These are phyloP conservation scores for Microcebus tavaratra DNA, from an alignment of 2,113 vertebrate species.

Conservation along the genomic window DNA sequence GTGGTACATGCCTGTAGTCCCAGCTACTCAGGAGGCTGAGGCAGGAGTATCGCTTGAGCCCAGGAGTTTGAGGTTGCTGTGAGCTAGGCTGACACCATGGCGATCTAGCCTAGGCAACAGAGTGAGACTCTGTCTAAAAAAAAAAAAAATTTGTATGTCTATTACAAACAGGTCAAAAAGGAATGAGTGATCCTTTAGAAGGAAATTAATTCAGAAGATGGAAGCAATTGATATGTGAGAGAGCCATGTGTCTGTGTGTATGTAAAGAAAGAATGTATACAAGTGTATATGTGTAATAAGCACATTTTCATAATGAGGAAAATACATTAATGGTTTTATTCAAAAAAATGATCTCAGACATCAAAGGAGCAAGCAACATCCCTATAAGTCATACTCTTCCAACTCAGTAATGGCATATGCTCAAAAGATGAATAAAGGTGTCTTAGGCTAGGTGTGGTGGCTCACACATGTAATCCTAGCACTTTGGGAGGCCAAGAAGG, in stretches of 20 bases:
- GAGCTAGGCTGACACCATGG: no score
- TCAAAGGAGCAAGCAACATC: neutral
- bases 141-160: neutral
- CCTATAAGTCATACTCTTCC: neutral
- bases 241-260: neutral
- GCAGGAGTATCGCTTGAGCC: no score
- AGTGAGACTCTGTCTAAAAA: no score
- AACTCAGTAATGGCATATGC: neutral
- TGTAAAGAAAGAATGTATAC: neutral
- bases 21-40: no score
- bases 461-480: no score
- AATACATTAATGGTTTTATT: neutral
- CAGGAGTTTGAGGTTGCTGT: no score
- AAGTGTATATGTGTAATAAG: neutral
- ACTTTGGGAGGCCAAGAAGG: no score
- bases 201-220: neutral
- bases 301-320: neutral
- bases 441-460: neutral
- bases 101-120: no score
- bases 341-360: neutral
- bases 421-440: conserved; percentile 11
- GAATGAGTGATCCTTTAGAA: neutral
- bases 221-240: neutral
- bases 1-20: no score
- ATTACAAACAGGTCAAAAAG: neutral